Base-by-base conservation (phyloP, 2,113 vertebrate genomes). In the Pungitius pungitius region DNA sequence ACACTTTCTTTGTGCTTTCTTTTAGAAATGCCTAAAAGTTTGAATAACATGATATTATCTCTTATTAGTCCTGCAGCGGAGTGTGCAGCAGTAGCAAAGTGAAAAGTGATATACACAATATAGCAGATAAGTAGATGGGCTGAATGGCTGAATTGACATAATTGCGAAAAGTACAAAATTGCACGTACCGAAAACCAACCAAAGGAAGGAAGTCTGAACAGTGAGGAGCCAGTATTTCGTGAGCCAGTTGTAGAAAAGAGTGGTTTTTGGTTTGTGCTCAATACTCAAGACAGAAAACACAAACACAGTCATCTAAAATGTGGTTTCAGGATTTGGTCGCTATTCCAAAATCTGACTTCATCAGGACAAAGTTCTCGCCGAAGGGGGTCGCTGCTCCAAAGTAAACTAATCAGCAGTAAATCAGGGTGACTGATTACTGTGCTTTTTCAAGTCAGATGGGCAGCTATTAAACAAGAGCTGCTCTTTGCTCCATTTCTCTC, bases 261-360 rank as follows among this genome's bases (percentile, higher is more conserved):
- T 5, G 17, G 5, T 18, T 2, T 17, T 35, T 11, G 52, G 35
- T 45, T 15, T 26, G 12, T 35, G 33, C 33, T 35, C 33, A 35
- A 35, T 35, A 35, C 33, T 35, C 33, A 35, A 55, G 51, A 30
- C 60, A 65, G 39, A 37, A 26, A 42, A 20, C 42, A 52, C 33
- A 54, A 49, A 49, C 47, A 49, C 39, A 27, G 3, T 20, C 2
- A 61, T 45, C 8, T 63, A 58, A n/a, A 71, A 65, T n/a, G 30
- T 18, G 8, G 67, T 54, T 69, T 51, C 40, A 59, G 56, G 30
- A 43, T 63, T 35, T 52, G 18, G 56, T 35, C 42, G 45, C 12
- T n/a, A 42, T 40, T 80, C 27, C 24, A 86, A 62, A 35, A 22
- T 70, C 64, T 82, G 74, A 74, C 73, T 58, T 73, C 67, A 82